phyloP scores from a whole-genome alignment of 1,140 invertebrate species.

The Zelostemma sp. region DNA sequence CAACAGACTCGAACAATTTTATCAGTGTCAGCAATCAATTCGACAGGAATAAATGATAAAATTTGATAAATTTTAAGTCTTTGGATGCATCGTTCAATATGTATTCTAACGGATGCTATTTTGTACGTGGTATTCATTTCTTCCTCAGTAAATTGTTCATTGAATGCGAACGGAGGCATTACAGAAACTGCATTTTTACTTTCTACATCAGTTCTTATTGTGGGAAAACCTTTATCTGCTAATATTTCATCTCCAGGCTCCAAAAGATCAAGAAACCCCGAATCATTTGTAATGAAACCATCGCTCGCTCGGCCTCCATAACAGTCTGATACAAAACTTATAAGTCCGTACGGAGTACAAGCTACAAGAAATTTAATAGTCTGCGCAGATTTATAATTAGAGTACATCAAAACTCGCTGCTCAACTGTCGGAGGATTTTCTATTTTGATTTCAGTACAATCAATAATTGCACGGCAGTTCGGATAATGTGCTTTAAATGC shows the following conservation, averaged over 20 bases:
- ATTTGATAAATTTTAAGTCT: constrained; percentile 27
- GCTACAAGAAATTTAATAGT: constrained; percentile 48
- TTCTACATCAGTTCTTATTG: constrained; percentile 28
- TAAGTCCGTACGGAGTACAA: constrained; percentile 28
- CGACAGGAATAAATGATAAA: constrained; percentile 16
- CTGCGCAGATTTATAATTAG: constrained; percentile 61
- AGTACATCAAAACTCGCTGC: constrained; percentile 50
- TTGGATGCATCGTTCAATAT: constrained; percentile 39
- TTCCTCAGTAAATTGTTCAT: constrained; percentile 15
- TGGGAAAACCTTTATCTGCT: constrained; percentile 59
- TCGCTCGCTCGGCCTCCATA: constrained; percentile 44
- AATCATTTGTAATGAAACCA: constrained; percentile 43
- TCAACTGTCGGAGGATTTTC: constrained; percentile 52
- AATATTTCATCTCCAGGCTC: constrained; percentile 55
- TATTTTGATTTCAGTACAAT: constrained; percentile 64
- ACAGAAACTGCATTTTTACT: constrained; percentile 12
- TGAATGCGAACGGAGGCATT: constrained; percentile 24
- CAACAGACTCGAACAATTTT: constrained; percentile 37
- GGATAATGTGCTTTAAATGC: constrained; percentile 57
- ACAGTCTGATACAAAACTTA: constrained; percentile 41
- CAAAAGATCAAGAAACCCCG: constrained; percentile 52
- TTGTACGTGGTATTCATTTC: constrained; percentile 17
- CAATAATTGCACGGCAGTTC: constrained; percentile 60
- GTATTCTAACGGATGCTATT: constrained; percentile 25
- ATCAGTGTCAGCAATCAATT: constrained; percentile 28